phyloP scores from a whole-genome alignment of 2,797 vertebrate genomes.

The Pangasius djambal region DNA sequence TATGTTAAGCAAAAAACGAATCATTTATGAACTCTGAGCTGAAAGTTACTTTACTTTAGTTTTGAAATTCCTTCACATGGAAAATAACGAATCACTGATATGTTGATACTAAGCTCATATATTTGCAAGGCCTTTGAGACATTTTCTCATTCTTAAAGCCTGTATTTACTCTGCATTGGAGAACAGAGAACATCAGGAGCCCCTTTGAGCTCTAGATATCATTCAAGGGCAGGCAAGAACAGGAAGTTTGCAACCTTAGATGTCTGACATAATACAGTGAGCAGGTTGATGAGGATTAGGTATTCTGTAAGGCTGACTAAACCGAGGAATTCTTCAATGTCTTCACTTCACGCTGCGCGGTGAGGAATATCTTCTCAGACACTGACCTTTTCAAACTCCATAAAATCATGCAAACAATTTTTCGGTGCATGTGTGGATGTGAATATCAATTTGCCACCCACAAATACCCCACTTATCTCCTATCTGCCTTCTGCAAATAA shows the following conservation, averaged over 20 bases:
- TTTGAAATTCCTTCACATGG: background rate
- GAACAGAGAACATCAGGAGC: background rate
- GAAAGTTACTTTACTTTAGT: background rate
- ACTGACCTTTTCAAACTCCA: conserved; percentile 61
- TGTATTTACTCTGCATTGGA: background rate
- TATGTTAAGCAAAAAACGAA: background rate
- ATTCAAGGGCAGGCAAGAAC: background rate
- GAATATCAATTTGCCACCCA: conserved; percentile 58
- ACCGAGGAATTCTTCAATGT: conserved; percentile 12
- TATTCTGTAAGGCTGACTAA: background rate
- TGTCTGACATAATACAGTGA: conserved; percentile 15
- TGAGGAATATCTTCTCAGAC: conserved; percentile 45
- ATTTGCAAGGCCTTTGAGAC: background rate
- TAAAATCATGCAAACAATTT: conserved; percentile 59
- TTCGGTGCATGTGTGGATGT: conserved; percentile 40
- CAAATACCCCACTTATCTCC: conserved; percentile 46
- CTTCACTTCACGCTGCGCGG: conserved; percentile 38
- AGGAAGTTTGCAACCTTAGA: background rate
- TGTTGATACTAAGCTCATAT: conserved; percentile 4
- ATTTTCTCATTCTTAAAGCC: background rate
- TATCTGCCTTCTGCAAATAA: conserved; percentile 55
- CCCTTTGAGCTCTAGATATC: background rate
- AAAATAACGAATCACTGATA: background rate
- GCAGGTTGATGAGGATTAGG: conserved; percentile 17
- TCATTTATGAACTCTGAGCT: background rate